Evolutionary conservation across 2,113 vertebrate species (phyloP), one percentile per base, ranked within the genome.

Genomic region (Uropsilus gracilis): DNA sequence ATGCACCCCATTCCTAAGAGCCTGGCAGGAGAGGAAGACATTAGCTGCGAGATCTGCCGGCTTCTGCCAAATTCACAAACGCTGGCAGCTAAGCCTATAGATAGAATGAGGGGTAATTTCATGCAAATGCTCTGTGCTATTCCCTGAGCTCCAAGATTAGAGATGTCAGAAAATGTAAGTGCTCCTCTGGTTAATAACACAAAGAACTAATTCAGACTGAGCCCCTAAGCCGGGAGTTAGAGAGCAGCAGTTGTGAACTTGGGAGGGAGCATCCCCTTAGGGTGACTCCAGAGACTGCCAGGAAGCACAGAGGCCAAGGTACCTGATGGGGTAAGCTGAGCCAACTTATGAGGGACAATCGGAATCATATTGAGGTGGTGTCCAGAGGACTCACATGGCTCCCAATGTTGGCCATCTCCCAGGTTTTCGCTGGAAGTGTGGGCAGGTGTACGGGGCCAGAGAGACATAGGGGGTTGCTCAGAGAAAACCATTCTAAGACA

Each of bases 21-120:
- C 96, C 97, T 98, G 98, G 98, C 98, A 98, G 98, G 98, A 97
- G 90, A 97, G 93, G 90, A 92, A 95, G 97, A 96, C 96, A 96
- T 98, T 97, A 98, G 94, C 97, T 81, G 97, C 46, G 90, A 96
- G 97, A 97, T 97, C 96, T 95, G 94, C 82, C 48, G 86, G 94
- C 82, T 98, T 97, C 95, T 98, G 98, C 98, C 97, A 98, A 98
- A 98, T 96, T 97, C 96, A 76, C 94, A 89, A 96, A 91, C 0
- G 88, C 97, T 98, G 95, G 98, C 98, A 98, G 97, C 2, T 12
- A 97, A 97, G 94, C 91, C 97, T 94, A 97, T 95, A 96, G 97
- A 98, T 95, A 96, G 96, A 98, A 98, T 76, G 97, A 98, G 96
- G 96, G 97, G 95, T 98, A 98, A 98, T 99, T 98, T 98, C 97